These are phyloP conservation scores for Aramus guarauna DNA, from an alignment of 2,113 vertebrate species.

Conservation along the genomic window DNA sequence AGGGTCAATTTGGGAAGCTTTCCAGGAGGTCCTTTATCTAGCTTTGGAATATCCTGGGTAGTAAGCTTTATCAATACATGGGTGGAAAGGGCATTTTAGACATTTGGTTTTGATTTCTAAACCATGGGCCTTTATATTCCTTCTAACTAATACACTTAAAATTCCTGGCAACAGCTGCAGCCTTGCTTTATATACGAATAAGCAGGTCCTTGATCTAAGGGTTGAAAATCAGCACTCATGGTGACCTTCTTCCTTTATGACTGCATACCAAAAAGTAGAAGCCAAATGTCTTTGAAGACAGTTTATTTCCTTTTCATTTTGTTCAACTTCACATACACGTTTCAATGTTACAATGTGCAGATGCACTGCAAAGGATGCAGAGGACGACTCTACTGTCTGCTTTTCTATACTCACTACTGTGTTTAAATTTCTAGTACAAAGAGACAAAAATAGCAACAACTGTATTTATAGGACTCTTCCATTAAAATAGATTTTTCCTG, in stretches of 20 bases:
- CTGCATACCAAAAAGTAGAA: not conserved
- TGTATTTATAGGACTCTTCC: not conserved
- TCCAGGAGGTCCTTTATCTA: not conserved
- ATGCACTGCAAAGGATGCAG: not conserved
- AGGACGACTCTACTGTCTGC: not conserved
- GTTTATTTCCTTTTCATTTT: not conserved
- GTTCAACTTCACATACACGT: not conserved
- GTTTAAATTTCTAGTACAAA: not conserved
- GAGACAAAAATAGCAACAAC: not conserved
- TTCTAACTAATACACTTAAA: not conserved
- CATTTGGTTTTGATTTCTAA: not conserved
- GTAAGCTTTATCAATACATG: not conserved
- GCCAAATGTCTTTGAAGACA: not conserved
- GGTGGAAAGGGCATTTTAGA: not conserved
- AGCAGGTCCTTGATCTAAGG: not conserved
- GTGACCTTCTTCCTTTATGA: not conserved
- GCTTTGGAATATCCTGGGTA: not conserved
- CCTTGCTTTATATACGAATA: not conserved
- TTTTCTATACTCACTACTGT: not conserved
- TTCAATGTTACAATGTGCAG: fast-evolving
- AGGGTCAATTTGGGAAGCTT: not conserved
- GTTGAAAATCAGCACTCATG: not conserved
- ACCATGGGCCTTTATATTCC: not conserved
- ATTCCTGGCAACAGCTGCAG: not conserved
- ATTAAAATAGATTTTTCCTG: not conserved